Evolutionary conservation across 2,797 vertebrate species (phyloP).

Genomic region (Manis pentadactyla): DNA sequence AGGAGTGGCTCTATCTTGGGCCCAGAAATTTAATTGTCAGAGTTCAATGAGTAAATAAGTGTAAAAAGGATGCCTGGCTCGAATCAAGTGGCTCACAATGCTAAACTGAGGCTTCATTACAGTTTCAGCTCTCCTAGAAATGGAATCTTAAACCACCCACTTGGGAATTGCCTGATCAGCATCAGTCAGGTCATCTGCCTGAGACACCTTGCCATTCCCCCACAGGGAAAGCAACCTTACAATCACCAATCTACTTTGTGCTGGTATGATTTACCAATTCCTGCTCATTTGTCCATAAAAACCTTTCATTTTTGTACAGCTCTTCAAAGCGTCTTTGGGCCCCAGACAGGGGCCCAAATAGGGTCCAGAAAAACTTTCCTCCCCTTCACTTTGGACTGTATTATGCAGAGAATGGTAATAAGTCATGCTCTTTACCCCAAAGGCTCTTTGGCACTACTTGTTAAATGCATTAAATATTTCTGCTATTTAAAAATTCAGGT

Average conservation of each 20-base stretch:
- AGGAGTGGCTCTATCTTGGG: not conserved
- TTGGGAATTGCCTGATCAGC: not conserved
- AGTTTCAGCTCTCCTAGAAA: not conserved
- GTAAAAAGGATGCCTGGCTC: too few species aligned
- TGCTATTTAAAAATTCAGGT: not conserved
- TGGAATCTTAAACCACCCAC: not conserved
- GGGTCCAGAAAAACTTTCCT: not conserved
- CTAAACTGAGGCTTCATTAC: not conserved
- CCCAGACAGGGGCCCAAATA: not conserved
- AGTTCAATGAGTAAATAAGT: too few species aligned
- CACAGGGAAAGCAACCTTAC: not conserved
- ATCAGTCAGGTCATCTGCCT: not conserved
- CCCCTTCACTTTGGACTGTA: not conserved
- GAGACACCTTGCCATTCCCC: not conserved
- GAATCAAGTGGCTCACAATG: not conserved
- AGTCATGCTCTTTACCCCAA: not conserved
- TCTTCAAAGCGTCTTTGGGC: not conserved
- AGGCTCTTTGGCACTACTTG: not conserved
- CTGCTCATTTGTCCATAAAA: not conserved
- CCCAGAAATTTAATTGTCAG: not conserved
- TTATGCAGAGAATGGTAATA: not conserved
- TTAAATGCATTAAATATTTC: not conserved
- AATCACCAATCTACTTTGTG: not conserved
- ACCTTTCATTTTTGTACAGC: not conserved
- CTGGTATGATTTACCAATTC: too few species aligned